Conservation (phyloP, 2,113 vertebrate genomes). For the Toxotes jaculatrix region DNA sequence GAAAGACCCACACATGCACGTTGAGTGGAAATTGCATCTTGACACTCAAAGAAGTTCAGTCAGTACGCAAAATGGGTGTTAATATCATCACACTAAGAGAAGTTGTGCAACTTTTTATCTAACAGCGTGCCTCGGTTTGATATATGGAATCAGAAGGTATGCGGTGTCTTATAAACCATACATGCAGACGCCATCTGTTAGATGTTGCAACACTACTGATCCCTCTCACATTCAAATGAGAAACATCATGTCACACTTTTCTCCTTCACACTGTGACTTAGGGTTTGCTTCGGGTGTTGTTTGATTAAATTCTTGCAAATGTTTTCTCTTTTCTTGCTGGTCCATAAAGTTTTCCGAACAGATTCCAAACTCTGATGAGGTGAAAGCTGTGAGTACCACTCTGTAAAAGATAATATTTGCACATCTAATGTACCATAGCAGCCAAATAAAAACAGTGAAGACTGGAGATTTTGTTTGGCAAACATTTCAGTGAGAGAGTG, state of each 20-base stretch:
- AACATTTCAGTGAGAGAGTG: background rate
- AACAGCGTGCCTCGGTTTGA: too few species aligned
- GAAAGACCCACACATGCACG: background rate
- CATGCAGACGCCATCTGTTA: conserved; percentile 33
- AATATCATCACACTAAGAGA: background rate
- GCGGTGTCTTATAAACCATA: background rate
- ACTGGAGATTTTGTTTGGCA: background rate
- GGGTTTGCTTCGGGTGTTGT: background rate
- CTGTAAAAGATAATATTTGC: conserved; percentile 17
- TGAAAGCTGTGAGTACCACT: background rate
- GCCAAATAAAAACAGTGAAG: background rate
- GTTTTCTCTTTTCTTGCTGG: background rate
- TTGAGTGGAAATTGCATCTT: background rate
- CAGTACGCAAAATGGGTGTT: background rate
- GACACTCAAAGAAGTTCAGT: background rate
- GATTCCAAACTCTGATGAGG: conserved; percentile 17
- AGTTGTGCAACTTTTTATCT: background rate
- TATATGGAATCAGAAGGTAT: background rate
- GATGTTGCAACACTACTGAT: conserved; percentile 29
- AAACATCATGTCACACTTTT: conserved; percentile 37
- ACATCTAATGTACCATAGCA: background rate
- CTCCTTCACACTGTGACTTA: background rate
- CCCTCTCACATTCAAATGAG: conserved; percentile 21
- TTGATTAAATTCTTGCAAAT: conserved; percentile 42
- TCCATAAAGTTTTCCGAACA: background rate